Conservation (phyloP, 2,797 vertebrate species). For the Pangasius sanitwongsei region DNA sequence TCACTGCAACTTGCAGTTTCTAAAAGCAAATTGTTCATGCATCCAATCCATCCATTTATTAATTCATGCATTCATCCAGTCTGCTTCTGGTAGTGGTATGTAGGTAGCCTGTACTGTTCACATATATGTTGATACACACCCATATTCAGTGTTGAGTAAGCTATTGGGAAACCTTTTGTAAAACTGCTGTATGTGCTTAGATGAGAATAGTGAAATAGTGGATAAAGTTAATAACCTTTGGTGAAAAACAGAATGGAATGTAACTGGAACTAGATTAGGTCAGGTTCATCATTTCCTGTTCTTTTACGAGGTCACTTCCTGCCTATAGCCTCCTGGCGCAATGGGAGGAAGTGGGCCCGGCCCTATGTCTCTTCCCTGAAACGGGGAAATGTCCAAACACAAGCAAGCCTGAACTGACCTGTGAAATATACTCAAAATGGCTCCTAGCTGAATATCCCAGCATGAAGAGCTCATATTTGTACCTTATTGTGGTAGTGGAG, state of each 20-base stretch:
- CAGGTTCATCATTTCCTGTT: constrained; percentile 78
- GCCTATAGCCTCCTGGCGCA: constrained; percentile 66
- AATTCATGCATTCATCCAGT: not conserved
- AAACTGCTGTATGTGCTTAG: not conserved
- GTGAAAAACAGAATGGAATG: constrained; percentile 54
- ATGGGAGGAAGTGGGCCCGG: constrained; percentile 72
- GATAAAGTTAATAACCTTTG: constrained; percentile 1
- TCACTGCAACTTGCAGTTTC: not conserved
- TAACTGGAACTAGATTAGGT: constrained; percentile 58
- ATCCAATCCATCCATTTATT: not conserved
- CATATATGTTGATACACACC: not conserved
- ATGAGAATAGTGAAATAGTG: not conserved
- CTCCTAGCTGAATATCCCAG: not conserved
- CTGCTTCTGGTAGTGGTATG: not conserved
- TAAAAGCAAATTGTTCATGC: not conserved
- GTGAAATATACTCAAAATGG: not conserved
- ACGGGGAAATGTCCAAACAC: constrained; percentile 37
- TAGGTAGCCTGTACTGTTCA: not conserved
- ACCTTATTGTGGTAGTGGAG: not conserved
- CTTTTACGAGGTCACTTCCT: constrained; percentile 78
- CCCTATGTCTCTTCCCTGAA: constrained; percentile 37
- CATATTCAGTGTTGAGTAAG: not conserved
- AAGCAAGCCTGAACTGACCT: constrained; percentile 19
- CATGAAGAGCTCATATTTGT: not conserved
- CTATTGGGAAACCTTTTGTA: not conserved